Base-by-base conservation (phyloP, 2,113 vertebrate genomes). In the Grammomys surdaster region DNA sequence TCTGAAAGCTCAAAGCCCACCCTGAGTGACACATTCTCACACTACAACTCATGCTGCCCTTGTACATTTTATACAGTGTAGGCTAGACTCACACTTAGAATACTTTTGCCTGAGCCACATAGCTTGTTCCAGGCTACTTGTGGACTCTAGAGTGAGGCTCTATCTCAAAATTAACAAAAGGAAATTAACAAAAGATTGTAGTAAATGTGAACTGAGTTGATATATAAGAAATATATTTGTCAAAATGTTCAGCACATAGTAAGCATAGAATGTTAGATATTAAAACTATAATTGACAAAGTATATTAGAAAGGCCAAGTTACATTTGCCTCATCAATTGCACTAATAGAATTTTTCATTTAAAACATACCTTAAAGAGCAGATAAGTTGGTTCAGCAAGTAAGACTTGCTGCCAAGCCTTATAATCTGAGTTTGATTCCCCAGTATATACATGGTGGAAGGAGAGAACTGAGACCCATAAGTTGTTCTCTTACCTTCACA, bases 251-350 rank as follows among this genome's bases (percentile, higher is more conserved):
- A 86, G 54, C 31, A 70, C 36, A 24, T 65, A 36, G 28, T 51
- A 92, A 85, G 4, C 48, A n/a, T 14, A 93, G 24, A 81, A 86
- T 80, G n/a, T 85, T 76, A 86, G 14, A 48, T 70, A 96, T 65
- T 43, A 46, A 67, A 85, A 69, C 72, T 88, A 75, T 84, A 87
- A 88, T 46, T 2, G 75, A 80, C 28, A 60, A 93, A 7, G 10
- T 77, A 77, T 85, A 31, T 40, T 75, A 85, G 51, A 89, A 96
- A 94, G 31, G 28, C 9, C 22, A 65, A 70, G 31, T 86, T 46
- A 78, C 13, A 67, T 85, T 94, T 96, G 92, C 20, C 43, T 88
- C 2, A 89, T 4, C 70, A 86, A 33, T 72, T 93, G 65, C 2
- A 87, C 26, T 51, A 17, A 56, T 69, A 95, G 16, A 92, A 48